Percentiles rank a stretch among this genome's conserved stretches.
Evolutionary conservation across 2,797 vertebrate species (phyloP).

Genomic region (Chelon auratus): DNA sequence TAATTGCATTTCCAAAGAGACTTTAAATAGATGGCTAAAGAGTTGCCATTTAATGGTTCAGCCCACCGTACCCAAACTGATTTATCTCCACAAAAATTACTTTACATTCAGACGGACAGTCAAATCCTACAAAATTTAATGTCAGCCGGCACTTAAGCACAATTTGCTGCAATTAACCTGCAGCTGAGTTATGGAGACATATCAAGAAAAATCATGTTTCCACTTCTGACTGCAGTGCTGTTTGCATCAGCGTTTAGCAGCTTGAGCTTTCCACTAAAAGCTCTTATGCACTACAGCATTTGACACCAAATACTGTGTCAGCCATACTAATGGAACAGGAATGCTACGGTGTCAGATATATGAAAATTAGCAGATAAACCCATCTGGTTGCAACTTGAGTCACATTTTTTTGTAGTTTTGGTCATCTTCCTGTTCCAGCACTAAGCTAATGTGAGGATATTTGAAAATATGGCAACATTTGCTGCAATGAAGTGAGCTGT

Average conservation of each 20-base stretch:
- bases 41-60: conserved; percentile 31
- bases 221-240: not conserved
- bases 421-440: not conserved
- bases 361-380: not conserved
- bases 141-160: conserved; percentile 50
- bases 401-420: not conserved
- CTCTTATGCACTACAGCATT: conserved; percentile 2
- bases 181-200: conserved; percentile 23
- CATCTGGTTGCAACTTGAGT: not conserved
- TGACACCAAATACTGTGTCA: conserved; percentile 4
- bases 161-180: conserved; percentile 33
- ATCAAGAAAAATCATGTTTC: conserved; percentile 26
- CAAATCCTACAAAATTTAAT: conserved; percentile 29
- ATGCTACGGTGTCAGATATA: not conserved
- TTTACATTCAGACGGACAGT: conserved; percentile 30
- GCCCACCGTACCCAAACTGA: not conserved
- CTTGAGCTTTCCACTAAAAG: conserved; percentile 25
- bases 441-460: not conserved
- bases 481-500: not conserved
- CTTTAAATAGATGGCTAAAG: conserved; percentile 30
- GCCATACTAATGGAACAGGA: not conserved
- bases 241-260: conserved; percentile 12
- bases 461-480: not conserved
- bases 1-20: conserved; percentile 34
- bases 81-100: conserved; percentile 17